phyloP scores from a whole-genome alignment of 2,113 vertebrate species.

The Ageneiosus marmoratus region DNA sequence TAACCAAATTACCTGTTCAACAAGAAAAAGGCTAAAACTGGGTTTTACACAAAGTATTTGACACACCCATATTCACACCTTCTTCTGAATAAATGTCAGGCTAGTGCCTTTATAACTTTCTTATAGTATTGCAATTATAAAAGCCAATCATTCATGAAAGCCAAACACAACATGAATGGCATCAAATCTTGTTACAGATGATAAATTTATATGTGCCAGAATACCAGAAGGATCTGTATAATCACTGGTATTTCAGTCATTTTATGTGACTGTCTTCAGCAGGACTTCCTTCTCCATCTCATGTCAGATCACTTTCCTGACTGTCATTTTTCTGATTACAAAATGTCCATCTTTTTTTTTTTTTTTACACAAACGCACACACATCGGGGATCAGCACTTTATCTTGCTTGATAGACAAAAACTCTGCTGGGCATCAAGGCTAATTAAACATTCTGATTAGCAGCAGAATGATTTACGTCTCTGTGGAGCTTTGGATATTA shows the following conservation, averaged over 20 bases:
- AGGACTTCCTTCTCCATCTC: not conserved
- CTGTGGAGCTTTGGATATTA: constrained; percentile 23
- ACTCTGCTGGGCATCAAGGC: constrained; percentile 29
- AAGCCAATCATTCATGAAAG: not conserved
- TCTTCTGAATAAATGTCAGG: not conserved
- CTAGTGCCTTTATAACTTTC: not conserved
- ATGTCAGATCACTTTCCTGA: not conserved
- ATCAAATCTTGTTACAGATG: not conserved
- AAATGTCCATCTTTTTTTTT: not conserved
- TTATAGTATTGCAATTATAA: not conserved
- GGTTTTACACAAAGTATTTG: not conserved
- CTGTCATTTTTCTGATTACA: not conserved
- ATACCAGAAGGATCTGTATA: not conserved
- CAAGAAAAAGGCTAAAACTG: not conserved
- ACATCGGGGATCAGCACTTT: not conserved
- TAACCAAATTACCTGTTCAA: not conserved
- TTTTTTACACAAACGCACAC: not conserved
- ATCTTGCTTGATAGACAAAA: constrained; percentile 33
- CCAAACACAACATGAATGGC: not conserved
- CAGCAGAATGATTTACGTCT: not conserved
- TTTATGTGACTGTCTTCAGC: not conserved
- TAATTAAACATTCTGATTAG: constrained; percentile 40
- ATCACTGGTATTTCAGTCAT: not conserved
- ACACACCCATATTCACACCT: not conserved
- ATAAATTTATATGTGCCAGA: not conserved